A percentile compares a stretch with the other conserved stretches of the same genome.
These are phyloP conservation scores for Drosophila busckii DNA, from an alignment of 1,140 invertebrate species.

Conservation along the genomic window DNA sequence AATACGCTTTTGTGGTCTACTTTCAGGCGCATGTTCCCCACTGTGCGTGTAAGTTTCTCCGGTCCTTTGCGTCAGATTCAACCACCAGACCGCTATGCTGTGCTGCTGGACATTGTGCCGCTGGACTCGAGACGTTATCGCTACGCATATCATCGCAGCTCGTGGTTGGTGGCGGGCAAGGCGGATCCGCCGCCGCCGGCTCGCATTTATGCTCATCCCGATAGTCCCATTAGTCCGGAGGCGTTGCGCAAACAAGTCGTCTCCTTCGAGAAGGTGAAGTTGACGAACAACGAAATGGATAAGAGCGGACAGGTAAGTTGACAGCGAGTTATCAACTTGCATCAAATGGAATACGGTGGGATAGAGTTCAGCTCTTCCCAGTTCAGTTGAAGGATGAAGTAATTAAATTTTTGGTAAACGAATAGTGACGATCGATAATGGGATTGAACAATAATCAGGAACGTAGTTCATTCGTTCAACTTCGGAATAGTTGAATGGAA, in stretches of 20 bases:
- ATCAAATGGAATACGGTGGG: too few relatives aligned
- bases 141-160: slow-evolving; percentile 98
- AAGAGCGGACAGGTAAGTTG: slow-evolving; percentile 96
- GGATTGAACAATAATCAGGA: too few relatives aligned
- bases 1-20: slow-evolving; percentile 16
- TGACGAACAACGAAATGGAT: slow-evolving; percentile 99
- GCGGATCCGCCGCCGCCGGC: slow-evolving; percentile 97
- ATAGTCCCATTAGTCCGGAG: slow-evolving; percentile 97
- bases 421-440: too few relatives aligned
- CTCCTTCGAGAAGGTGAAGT: slow-evolving; percentile 99
- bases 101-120: slow-evolving; percentile 97
- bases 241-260: slow-evolving; percentile 97
- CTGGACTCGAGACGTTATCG: slow-evolving; percentile 98
- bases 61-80: slow-evolving; percentile 85
- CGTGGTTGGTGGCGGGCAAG: slow-evolving; percentile 98
- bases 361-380: too few relatives aligned
- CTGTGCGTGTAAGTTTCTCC: slow-evolving; percentile 94
- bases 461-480: too few relatives aligned
- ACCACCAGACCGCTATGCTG: slow-evolving; percentile 87
- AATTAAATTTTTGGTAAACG: too few relatives aligned
- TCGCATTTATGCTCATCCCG: slow-evolving; percentile 96
- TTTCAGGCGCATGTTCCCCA: slow-evolving; percentile 98
- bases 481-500: too few relatives aligned
- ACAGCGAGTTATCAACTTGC: slow-evolving; percentile 4
- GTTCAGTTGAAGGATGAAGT: too few relatives aligned